Percentiles rank a stretch among this genome's conserved stretches.
phyloP scores from a whole-genome alignment of 2,888 invertebrate species.

The Julus scandinavius region DNA sequence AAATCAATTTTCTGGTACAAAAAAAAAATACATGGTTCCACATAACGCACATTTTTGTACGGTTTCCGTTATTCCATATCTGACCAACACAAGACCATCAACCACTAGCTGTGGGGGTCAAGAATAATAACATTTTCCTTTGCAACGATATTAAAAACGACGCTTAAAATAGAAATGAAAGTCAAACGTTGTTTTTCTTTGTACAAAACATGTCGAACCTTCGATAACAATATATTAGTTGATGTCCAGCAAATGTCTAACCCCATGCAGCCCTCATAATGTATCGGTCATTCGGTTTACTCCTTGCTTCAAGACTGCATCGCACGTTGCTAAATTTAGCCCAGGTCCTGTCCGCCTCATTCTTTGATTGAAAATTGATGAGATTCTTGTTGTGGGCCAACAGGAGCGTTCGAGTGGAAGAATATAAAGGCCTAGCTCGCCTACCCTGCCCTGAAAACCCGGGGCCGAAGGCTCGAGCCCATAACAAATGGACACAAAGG shows the following conservation, averaged over 20 bases:
- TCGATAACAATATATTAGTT: not conserved
- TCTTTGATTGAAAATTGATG: slow-evolving; percentile 43
- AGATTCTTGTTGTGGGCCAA: slow-evolving; percentile 48
- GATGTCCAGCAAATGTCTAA: slow-evolving; percentile 33
- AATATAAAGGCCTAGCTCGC: not conserved
- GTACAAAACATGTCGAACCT: slow-evolving; percentile 44
- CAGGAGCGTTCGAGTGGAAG: slow-evolving; percentile 24
- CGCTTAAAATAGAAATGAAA: slow-evolving; percentile 44
- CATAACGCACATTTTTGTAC: too few species aligned
- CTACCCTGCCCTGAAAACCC: not conserved
- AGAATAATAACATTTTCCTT: not conserved
- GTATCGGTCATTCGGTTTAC: not conserved
- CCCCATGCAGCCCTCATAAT: not conserved
- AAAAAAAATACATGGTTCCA: too few species aligned
- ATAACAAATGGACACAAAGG: not conserved
- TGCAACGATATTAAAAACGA: not conserved
- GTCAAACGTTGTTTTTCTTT: slow-evolving; percentile 45
- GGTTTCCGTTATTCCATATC: not conserved
- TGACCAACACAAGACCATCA: not conserved
- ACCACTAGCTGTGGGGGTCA: not conserved
- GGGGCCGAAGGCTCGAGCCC: not conserved
- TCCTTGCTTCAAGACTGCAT: not conserved
- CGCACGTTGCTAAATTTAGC: slow-evolving; percentile 39
- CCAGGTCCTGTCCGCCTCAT: slow-evolving; percentile 23
- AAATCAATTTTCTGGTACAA: too few species aligned